phyloP scores from a whole-genome alignment of 2,888 invertebrate species.

The Slavum lentiscoides region DNA sequence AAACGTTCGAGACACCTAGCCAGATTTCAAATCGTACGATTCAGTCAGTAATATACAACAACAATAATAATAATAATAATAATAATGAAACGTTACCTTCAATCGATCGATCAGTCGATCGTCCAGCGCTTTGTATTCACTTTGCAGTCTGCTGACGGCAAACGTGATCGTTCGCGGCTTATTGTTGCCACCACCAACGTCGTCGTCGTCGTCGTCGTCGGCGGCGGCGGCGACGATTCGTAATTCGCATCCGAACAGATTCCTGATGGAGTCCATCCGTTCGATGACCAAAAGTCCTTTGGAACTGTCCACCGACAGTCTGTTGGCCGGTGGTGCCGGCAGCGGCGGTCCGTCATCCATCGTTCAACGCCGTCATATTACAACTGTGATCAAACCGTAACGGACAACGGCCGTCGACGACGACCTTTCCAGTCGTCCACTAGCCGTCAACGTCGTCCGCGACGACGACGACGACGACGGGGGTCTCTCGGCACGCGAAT shows the following conservation, averaged over 20 bases:
- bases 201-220: not conserved
- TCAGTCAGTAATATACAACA: no score
- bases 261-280: slow-evolving; percentile 41
- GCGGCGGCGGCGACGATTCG: not conserved
- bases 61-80: no score
- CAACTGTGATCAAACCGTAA: not conserved
- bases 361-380: not conserved
- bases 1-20: no score
- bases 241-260: slow-evolving; percentile 46
- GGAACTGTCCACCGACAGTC: slow-evolving; percentile 38
- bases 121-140: slow-evolving; percentile 19
- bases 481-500: not conserved
- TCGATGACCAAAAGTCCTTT: slow-evolving; percentile 40
- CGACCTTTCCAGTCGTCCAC: not conserved
- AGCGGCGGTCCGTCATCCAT: slow-evolving; percentile 15
- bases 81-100: slow-evolving; percentile 10
- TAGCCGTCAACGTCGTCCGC: not conserved
- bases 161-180: slow-evolving; percentile 12
- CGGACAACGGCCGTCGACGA: no score
- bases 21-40: no score
- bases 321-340: not conserved
- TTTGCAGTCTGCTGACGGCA: slow-evolving; percentile 29
- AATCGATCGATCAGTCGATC: slow-evolving; percentile 30
- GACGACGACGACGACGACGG: not conserved
- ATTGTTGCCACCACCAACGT: not conserved